Base-by-base conservation (phyloP, 1,140 invertebrate genomes). In the Caenorhabditis brenneri region DNA sequence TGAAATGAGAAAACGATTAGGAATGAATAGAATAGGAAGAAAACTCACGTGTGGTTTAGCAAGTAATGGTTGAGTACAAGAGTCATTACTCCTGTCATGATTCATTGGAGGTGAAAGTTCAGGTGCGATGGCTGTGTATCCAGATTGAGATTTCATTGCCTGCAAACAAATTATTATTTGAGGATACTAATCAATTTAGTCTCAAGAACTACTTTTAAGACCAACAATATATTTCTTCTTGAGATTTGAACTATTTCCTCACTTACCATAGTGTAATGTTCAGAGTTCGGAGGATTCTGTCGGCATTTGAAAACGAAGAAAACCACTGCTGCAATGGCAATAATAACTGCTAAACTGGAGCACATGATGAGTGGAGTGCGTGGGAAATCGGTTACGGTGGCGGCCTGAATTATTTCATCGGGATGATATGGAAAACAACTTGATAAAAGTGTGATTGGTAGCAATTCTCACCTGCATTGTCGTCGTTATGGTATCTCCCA, bases 231-330 rank as follows among this genome's bases (percentile, higher is more conserved):
- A n/a, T n/a, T n/a, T n/a, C n/a, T n/a, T n/a, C n/a, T n/a, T n/a
- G n/a, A n/a, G n/a, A n/a, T n/a, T n/a, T n/a, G n/a, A n/a, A n/a
- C n/a, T n/a, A n/a, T n/a, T 78, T 78, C 39, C 10, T 7, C 2
- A 46, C 86, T 46, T 31, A 82, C 87, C 87, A 87, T 87, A 5
- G 87, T 85, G 27, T 87, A 87, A 42, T 86, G 84, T 24, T 86
- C 80, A 33, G 83, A 42, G 10, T 24, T n/a, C 10, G 87, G 49
- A 33, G 83, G 80, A 51, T 51, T 82, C 36, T 53, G 79, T 79
- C 55, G 79, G 83, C 87, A 84, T n/a, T 80, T 49, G 85, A 88
- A 88, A n/a, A 88, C 86, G 49, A 84, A 86, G 80, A 88, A 88
- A 2, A 88, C 85, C 16, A 88, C 78, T 9, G 88, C 74, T 5